Evolutionary conservation across 2,797 vertebrate species (phyloP).

Genomic region (Austrolebias charrua): DNA sequence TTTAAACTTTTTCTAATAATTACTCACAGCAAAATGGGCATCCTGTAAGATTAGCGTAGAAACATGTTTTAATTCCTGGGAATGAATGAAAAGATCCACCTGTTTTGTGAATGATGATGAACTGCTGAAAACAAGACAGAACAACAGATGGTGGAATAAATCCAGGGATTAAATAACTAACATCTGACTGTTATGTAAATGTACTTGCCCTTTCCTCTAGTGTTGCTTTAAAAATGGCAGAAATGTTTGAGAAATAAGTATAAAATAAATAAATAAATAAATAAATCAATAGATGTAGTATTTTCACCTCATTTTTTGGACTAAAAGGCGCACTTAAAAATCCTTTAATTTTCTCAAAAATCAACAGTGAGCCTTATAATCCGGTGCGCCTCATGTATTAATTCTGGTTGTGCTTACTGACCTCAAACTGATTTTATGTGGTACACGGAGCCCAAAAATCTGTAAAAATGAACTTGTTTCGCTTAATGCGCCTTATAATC

Average conservation of each 20-base stretch:
- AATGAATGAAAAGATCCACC: conserved; percentile 49
- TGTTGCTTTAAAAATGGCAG: conserved; percentile 16
- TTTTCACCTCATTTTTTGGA: background rate
- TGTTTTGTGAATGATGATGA: conserved; percentile 46
- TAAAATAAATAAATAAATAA: too few relatives aligned
- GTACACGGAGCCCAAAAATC: too few relatives aligned
- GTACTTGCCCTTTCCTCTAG: conserved; percentile 40
- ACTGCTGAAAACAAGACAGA: conserved; percentile 37
- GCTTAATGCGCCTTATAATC: too few relatives aligned
- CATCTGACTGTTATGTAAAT: conserved; percentile 62
- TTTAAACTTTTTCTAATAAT: background rate
- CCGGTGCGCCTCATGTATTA: too few relatives aligned
- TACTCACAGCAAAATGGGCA: background rate
- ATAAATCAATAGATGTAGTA: background rate
- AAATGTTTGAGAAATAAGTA: conserved; percentile 18
- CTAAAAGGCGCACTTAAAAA: too few relatives aligned
- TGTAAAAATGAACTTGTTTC: too few relatives aligned
- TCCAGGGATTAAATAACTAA: conserved; percentile 63
- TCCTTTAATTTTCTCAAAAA: too few relatives aligned
- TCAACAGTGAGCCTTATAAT: too few relatives aligned
- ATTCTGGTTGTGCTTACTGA: too few relatives aligned
- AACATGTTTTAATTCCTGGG: conserved; percentile 30
- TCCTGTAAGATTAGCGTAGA: conserved; percentile 11
- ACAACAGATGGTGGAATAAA: conserved; percentile 68
- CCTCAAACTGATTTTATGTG: too few relatives aligned